These are phyloP conservation scores for Plusia festucae DNA, from an alignment of 2,888 invertebrate genomes.

Conservation along the genomic window DNA sequence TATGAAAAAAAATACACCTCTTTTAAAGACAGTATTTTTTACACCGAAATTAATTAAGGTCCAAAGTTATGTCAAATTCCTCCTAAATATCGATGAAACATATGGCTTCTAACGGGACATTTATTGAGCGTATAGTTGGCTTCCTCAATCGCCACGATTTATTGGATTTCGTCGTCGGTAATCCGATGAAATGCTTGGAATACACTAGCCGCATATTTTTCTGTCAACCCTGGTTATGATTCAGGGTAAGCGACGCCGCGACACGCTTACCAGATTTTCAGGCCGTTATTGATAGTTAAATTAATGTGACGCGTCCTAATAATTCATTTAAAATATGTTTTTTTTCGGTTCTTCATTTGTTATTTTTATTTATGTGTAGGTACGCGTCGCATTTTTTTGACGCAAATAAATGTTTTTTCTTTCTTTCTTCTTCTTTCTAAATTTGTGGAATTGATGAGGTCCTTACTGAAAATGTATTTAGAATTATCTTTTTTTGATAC, in stretches of 20 bases:
- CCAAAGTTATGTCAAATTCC: background rate
- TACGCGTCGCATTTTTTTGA: too few relatives aligned
- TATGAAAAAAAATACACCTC: too few relatives aligned
- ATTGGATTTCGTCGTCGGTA: conserved; percentile 19
- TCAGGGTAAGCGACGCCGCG: conserved; percentile 26
- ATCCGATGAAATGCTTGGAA: conserved; percentile 27
- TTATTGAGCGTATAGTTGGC: conserved; percentile 7
- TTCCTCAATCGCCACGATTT: conserved; percentile 1
- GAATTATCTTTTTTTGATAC: background rate
- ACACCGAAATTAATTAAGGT: too few relatives aligned
- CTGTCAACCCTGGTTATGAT: conserved; percentile 42
- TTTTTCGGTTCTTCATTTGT: too few relatives aligned
- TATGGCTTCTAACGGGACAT: background rate
- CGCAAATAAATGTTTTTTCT: too few relatives aligned
- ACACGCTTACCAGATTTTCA: conserved; percentile 23
- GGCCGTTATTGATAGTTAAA: conserved; percentile 17
- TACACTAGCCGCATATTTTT: conserved; percentile 48
- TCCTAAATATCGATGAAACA: too few relatives aligned
- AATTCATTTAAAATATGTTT: too few relatives aligned
- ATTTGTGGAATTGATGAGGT: conserved; percentile 31
- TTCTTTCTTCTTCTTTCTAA: too few relatives aligned
- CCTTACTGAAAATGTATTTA: background rate
- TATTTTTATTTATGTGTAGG: too few relatives aligned
- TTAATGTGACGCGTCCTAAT: too few relatives aligned
- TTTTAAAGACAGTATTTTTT: too few relatives aligned